Percentiles rank a stretch among this genome's conserved stretches.
Evolutionary conservation across 2,888 invertebrate genomes (phyloP).

Genomic region (Drosophila paracracens): DNA sequence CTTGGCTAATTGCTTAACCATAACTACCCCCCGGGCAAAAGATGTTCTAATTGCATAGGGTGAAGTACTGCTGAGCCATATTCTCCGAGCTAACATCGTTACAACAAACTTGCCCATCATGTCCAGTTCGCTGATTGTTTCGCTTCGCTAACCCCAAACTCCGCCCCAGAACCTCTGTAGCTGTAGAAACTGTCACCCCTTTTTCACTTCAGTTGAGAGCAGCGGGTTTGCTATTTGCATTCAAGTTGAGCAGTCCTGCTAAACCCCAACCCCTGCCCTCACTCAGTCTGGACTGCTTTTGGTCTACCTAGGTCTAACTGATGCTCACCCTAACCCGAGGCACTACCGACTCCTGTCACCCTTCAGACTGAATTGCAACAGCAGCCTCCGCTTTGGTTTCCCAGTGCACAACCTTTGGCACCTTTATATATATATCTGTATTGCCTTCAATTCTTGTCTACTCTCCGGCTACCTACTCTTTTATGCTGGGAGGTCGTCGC

Average conservation of each 20-base stretch:
- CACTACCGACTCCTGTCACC: constrained; percentile 28
- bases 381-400: constrained; percentile 39
- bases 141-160: constrained; percentile 56
- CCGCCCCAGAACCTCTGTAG: background rate
- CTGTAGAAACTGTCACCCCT: constrained; percentile 54
- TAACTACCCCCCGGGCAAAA: constrained; percentile 35
- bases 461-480: constrained; percentile 27
- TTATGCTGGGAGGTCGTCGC: constrained; percentile 27
- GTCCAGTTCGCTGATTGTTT: constrained; percentile 75
- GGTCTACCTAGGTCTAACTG: constrained; percentile 9
- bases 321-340: constrained; percentile 4
- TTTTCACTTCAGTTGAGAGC: constrained; percentile 59
- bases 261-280: constrained; percentile 11
- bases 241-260: constrained; percentile 45
- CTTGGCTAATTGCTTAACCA: constrained; percentile 56
- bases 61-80: constrained; percentile 24
- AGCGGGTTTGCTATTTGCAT: constrained; percentile 47
- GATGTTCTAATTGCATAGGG: constrained; percentile 33
- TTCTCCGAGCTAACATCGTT: constrained; percentile 46
- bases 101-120: constrained; percentile 62
- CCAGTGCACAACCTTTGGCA: constrained; percentile 28
- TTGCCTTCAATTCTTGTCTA: constrained; percentile 18
- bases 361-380: constrained; percentile 6
- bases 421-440: constrained; percentile 23
- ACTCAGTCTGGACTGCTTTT: constrained; percentile 13